These are phyloP conservation scores for Anisognathus igniventris DNA, from an alignment of 2,797 vertebrate genomes.

Conservation along the genomic window DNA sequence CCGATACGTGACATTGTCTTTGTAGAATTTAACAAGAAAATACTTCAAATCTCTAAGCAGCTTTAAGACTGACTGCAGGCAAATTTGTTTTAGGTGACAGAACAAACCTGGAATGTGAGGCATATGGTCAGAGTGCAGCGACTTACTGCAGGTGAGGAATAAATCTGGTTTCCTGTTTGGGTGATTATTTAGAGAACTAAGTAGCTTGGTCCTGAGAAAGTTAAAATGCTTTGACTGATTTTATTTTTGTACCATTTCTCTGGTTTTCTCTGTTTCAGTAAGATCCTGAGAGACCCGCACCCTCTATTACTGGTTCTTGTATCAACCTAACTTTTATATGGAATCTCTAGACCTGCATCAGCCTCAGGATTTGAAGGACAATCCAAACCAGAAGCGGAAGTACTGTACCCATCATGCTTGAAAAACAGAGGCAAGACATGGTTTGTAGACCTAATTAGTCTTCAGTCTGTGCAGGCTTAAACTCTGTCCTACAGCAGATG, in stretches of 20 bases:
- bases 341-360: neutral
- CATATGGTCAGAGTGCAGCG: neutral
- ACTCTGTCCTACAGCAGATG: neutral
- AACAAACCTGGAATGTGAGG: neutral
- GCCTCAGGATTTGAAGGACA: neutral
- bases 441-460: neutral
- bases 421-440: neutral
- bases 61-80: neutral
- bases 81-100: neutral
- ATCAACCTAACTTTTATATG: neutral
- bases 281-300: neutral
- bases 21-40: neutral
- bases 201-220: neutral
- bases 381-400: neutral
- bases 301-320: neutral
- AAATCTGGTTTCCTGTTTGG: neutral
- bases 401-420: neutral
- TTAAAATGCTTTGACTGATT: neutral
- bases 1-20: fast-evolving
- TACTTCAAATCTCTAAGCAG: neutral
- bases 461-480: neutral
- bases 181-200: neutral
- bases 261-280: neutral
- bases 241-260: neutral
- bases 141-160: neutral